Percentiles rank a stretch among this genome's conserved stretches.
phyloP scores from a whole-genome alignment of 2,797 vertebrate genomes.

The Naso thynnoides region DNA sequence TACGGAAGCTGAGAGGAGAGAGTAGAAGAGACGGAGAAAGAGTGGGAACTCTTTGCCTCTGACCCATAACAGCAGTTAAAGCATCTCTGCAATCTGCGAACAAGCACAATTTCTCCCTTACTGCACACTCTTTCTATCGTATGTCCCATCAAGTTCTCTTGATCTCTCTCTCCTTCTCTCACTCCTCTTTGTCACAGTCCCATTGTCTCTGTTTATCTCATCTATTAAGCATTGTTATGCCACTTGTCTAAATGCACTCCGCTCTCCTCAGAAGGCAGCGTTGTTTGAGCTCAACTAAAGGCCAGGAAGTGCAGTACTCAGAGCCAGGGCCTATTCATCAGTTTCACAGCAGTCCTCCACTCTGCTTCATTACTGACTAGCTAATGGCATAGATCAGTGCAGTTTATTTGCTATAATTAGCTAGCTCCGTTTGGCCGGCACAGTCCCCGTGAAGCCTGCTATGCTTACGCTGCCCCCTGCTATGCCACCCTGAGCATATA shows the following conservation, averaged over 20 bases:
- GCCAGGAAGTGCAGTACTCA: slow-evolving; percentile 64
- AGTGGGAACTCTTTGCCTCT: slow-evolving; percentile 51
- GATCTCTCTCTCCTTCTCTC: slow-evolving; percentile 19
- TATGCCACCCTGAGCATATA: slow-evolving; percentile 27
- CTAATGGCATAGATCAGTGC: slow-evolving; percentile 84
- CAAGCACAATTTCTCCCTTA: slow-evolving; percentile 28
- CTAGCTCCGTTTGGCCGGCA: slow-evolving; percentile 70
- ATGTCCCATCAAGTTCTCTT: slow-evolving; percentile 16
- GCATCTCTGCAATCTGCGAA: slow-evolving; percentile 52
- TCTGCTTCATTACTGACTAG: slow-evolving; percentile 77
- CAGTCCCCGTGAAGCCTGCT: slow-evolving; percentile 47
- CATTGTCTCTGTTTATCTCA: slow-evolving; percentile 69
- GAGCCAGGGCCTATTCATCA: slow-evolving; percentile 74
- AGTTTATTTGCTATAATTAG: slow-evolving; percentile 85
- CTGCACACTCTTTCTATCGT: slow-evolving; percentile 18
- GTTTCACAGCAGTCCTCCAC: slow-evolving; percentile 74
- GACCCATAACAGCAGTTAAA: slow-evolving; percentile 72
- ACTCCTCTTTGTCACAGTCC: slow-evolving; percentile 37
- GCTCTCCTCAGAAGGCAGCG: slow-evolving; percentile 55
- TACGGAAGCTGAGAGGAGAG: slow-evolving; percentile 39
- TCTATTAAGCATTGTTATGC: slow-evolving; percentile 66
- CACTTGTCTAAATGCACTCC: slow-evolving; percentile 63
- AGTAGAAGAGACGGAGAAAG: slow-evolving; percentile 27
- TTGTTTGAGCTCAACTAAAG: slow-evolving; percentile 69
- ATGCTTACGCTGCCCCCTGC: slow-evolving; percentile 54